Evolutionary conservation across 35 echinoderm and acorn worm species (phyloP).

Genomic region (Heliocidaris tuberculata): DNA sequence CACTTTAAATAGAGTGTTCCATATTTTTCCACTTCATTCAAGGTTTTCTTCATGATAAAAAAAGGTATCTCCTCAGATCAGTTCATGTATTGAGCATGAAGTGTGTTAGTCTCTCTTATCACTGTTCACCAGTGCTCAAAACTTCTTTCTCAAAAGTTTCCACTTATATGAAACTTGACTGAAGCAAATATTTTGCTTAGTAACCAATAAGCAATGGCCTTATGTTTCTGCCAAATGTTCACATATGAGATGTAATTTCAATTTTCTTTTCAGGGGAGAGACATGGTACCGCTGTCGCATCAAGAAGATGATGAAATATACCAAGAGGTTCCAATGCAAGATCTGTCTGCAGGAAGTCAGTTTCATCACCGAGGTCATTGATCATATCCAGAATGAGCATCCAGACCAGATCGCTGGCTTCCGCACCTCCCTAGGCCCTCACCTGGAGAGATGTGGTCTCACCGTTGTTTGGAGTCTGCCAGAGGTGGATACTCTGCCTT

Average conservation of each 20-base stretch:
- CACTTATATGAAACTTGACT: too few relatives aligned
- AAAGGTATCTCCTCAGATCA: too few relatives aligned
- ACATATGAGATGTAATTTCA: background rate
- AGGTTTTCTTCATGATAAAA: too few relatives aligned
- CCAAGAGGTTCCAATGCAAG: slow-evolving; percentile 36
- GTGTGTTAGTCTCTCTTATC: too few relatives aligned
- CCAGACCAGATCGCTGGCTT: slow-evolving; percentile 28
- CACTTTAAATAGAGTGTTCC: too few relatives aligned
- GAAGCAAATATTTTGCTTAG: too few relatives aligned
- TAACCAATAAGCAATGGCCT: too few relatives aligned
- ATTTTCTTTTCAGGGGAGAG: slow-evolving; percentile 29
- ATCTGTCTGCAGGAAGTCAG: slow-evolving; percentile 10
- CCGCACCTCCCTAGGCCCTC: slow-evolving; percentile 22
- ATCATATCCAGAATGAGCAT: slow-evolving; percentile 51
- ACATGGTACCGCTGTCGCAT: slow-evolving; percentile 43
- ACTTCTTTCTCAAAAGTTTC: too few relatives aligned
- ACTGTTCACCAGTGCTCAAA: too few relatives aligned
- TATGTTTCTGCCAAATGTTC: background rate
- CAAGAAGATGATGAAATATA: slow-evolving; percentile 48
- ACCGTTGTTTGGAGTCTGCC: slow-evolving; percentile 36
- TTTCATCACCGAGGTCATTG: slow-evolving; percentile 34
- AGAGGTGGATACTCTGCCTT: background rate
- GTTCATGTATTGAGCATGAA: too few relatives aligned
- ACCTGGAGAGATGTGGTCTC: slow-evolving; percentile 30
- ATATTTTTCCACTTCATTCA: too few relatives aligned